Evolutionary conservation across 2,888 invertebrate species (phyloP).

Genomic region (Acronicta alni): DNA sequence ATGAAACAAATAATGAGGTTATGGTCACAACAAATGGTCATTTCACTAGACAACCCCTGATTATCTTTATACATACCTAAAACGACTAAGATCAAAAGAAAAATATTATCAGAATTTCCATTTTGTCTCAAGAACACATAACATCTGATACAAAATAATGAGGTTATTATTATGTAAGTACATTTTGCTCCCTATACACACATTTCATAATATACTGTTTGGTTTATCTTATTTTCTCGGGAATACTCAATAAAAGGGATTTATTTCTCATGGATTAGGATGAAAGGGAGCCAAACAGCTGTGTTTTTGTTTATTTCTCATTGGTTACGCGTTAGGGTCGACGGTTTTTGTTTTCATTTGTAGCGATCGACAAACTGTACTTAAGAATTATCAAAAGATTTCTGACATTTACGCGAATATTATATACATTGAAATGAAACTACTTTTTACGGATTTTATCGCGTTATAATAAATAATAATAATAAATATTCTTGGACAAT

Average conservation of each 20-base stretch:
- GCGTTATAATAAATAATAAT: no score
- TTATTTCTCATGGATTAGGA: background rate
- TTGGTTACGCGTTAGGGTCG: background rate
- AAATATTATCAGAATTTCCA: no score
- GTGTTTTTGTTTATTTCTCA: background rate
- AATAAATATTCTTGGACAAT: no score
- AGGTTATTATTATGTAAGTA: background rate
- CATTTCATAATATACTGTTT: background rate
- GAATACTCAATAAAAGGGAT: background rate
- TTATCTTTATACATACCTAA: no score
- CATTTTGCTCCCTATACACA: background rate
- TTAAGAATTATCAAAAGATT: no score
- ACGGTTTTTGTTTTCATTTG: background rate
- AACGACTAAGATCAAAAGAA: background rate
- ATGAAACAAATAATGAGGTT: background rate
- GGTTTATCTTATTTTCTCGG: background rate
- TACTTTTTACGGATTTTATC: no score
- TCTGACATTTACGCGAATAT: no score
- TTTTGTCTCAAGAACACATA: conserved; percentile 2
- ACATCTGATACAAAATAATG: conserved; percentile 1
- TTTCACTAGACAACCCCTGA: no score
- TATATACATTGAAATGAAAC: no score
- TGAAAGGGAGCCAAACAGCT: background rate
- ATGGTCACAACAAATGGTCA: no score
- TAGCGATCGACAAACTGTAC: background rate